Percentiles rank a stretch among this genome's conserved stretches.
These are phyloP conservation scores for Epirrhoe alternata DNA, from an alignment of 2,888 invertebrate genomes.

Conservation along the genomic window DNA sequence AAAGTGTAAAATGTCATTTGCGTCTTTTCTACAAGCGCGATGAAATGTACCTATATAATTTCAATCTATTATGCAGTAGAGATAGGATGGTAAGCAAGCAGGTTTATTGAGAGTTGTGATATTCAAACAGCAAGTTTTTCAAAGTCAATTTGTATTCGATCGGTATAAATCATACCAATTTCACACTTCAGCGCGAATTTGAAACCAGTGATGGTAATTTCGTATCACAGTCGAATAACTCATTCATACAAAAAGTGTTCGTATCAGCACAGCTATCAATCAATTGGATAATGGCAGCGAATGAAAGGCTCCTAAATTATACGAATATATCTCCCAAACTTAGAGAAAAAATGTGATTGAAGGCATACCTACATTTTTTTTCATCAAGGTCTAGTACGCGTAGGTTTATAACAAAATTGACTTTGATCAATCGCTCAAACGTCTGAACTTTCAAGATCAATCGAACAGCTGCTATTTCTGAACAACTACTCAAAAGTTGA, in stretches of 20 bases:
- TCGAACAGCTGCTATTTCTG: constrained; percentile 31
- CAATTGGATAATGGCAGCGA: constrained; percentile 6
- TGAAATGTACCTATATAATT: no score
- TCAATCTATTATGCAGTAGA: no score
- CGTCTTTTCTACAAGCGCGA: no score
- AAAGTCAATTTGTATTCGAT: neutral
- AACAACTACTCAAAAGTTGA: constrained; percentile 17
- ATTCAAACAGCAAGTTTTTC: neutral
- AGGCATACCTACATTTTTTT: neutral
- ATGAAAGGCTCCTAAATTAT: neutral
- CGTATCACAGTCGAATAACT: constrained; percentile 14
- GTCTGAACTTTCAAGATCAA: constrained; percentile 23
- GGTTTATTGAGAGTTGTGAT: no score
- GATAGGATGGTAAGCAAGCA: no score
- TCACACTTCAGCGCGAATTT: constrained; percentile 9
- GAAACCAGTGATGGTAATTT: constrained; percentile 13
- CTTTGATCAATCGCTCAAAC: constrained; percentile 34
- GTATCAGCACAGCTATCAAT: constrained; percentile 18
- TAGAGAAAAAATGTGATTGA: constrained; percentile 21
- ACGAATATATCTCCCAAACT: constrained; percentile 13
- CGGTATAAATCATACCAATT: constrained; percentile 2
- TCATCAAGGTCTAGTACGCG: constrained; percentile 21
- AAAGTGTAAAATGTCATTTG: no score
- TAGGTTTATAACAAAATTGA: constrained; percentile 19
- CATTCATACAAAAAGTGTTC: constrained; percentile 13